phyloP scores from a whole-genome alignment of 2,797 vertebrate genomes.

The Peromyscus melanophrys region DNA sequence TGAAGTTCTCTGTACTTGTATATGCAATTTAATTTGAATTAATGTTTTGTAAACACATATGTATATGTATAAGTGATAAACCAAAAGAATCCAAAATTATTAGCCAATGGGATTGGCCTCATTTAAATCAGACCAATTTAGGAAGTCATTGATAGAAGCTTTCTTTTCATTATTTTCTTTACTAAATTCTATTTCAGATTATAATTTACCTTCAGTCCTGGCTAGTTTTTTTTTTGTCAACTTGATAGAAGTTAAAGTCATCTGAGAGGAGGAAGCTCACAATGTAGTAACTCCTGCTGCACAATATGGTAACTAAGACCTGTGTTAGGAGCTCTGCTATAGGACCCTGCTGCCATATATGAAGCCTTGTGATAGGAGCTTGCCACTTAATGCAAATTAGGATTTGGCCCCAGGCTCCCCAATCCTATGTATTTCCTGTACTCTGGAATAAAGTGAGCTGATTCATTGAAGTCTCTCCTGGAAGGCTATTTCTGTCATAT shows the following conservation, averaged over 20 bases:
- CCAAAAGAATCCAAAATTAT: constrained; percentile 52
- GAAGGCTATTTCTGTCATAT: background rate
- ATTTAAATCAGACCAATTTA: constrained; percentile 44
- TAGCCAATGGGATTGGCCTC: background rate
- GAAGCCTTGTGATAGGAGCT: background rate
- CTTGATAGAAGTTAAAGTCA: background rate
- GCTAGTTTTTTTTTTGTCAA: background rate
- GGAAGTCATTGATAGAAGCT: constrained; percentile 31
- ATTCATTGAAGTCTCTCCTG: background rate
- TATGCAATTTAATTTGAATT: background rate
- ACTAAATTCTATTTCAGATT: constrained; percentile 60
- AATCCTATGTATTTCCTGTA: background rate
- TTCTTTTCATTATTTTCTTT: constrained; percentile 54
- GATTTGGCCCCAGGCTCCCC: background rate
- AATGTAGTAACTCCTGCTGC: background rate
- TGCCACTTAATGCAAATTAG: background rate
- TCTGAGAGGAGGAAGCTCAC: background rate
- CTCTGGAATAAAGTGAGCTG: background rate
- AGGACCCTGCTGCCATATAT: background rate
- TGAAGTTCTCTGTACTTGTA: background rate
- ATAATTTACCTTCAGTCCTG: background rate
- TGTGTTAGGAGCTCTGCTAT: background rate
- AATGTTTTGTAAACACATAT: background rate
- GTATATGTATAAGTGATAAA: background rate
- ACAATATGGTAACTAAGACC: background rate